Evolutionary conservation across 2,888 invertebrate species (phyloP).

Genomic region (Imbricaverruca yamaguchii): DNA sequence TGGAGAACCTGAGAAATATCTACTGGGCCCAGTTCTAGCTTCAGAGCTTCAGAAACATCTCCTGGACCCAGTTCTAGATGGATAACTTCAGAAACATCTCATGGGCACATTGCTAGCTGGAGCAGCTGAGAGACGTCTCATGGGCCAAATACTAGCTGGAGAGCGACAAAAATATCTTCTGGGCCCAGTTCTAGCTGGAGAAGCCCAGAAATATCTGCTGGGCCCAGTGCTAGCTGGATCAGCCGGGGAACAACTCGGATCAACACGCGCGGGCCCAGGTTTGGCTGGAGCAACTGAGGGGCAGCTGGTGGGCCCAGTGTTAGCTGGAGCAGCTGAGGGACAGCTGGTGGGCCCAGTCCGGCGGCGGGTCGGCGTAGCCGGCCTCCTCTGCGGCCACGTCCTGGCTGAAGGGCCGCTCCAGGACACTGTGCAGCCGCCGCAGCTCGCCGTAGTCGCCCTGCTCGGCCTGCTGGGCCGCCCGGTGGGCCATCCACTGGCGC

Average conservation of each 20-base stretch:
- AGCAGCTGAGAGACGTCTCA: slow-evolving; percentile 48
- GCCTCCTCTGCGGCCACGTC: slow-evolving; percentile 48
- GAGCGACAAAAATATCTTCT: no score
- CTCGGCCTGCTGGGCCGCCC: slow-evolving; percentile 55
- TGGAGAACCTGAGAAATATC: slow-evolving; percentile 49
- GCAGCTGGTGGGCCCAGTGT: slow-evolving; percentile 47
- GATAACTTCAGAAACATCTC: slow-evolving; percentile 49
- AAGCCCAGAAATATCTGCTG: slow-evolving; percentile 49
- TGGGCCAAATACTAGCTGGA: slow-evolving; percentile 49
- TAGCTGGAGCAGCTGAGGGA: slow-evolving; percentile 50
- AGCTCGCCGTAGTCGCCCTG: slow-evolving; percentile 50
- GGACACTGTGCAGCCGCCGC: slow-evolving; percentile 47
- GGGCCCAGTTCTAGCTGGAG: no score
- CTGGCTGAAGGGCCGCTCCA: slow-evolving; percentile 50
- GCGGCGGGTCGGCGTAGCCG: slow-evolving; percentile 49
- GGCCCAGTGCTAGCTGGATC: slow-evolving; percentile 49
- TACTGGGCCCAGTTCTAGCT: slow-evolving; percentile 47
- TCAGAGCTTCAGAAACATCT: no score
- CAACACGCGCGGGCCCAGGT: no score
- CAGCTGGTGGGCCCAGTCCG: slow-evolving; percentile 48
- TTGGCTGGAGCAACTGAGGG: slow-evolving; percentile 45
- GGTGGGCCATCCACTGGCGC: slow-evolving; percentile 57
- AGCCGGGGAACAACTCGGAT: no score
- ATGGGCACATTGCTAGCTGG: slow-evolving; percentile 47
- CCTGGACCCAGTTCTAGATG: no score